These are phyloP conservation scores for Petrocephalus sullivani DNA, from an alignment of 2,797 vertebrate species.

Conservation along the genomic window DNA sequence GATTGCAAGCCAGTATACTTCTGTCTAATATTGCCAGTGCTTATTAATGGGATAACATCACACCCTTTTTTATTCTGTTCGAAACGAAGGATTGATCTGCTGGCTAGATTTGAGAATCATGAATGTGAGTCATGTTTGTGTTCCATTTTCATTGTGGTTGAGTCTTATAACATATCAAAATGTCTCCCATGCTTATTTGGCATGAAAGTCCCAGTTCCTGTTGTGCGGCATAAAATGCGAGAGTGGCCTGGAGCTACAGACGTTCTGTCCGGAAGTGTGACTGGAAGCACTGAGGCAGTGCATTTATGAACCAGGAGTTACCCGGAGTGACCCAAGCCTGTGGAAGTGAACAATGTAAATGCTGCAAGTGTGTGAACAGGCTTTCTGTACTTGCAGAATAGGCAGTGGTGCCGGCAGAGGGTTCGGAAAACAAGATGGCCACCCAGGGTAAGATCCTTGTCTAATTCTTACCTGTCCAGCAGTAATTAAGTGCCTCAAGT, in stretches of 20 bases:
- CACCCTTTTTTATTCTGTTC: background rate
- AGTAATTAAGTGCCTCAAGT: background rate
- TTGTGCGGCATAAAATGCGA: background rate
- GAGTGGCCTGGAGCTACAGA: background rate
- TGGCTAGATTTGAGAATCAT: background rate
- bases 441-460: conserved; percentile 65
- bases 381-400: conserved; percentile 45
- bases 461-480: conserved; percentile 23
- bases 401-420: conserved; percentile 65
- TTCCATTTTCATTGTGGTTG: too few species aligned
- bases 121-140: background rate
- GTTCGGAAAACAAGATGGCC: conserved; percentile 68
- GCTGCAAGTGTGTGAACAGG: background rate
- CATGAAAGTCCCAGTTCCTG: background rate
- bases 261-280: background rate
- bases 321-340: background rate
- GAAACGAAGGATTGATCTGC: background rate
- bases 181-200: background rate
- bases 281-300: background rate
- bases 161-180: too few species aligned
- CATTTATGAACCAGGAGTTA: background rate
- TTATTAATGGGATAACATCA: background rate
- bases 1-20: background rate
- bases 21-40: background rate
- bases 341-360: background rate